A percentile compares a stretch with the other conserved stretches of the same genome.
phyloP scores from a whole-genome alignment of 2,888 invertebrate species.

The Arctia plantaginis region DNA sequence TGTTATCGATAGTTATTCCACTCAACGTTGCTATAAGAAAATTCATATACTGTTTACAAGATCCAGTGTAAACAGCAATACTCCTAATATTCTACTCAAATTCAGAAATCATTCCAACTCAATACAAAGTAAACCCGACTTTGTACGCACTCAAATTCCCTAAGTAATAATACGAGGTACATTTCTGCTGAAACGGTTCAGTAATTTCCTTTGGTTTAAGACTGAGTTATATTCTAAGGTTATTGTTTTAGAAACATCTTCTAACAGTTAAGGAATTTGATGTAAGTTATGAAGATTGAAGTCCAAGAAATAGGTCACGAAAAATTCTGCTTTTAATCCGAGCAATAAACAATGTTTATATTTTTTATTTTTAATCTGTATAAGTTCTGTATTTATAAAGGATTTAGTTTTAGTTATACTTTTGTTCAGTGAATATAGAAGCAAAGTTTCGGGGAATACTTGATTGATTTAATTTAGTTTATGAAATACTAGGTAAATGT shows the following conservation, averaged over 20 bases:
- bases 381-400: neutral
- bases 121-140: neutral
- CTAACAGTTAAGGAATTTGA: neutral
- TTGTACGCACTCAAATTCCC: neutral
- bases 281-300: neutral
- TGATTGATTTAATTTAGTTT: neutral
- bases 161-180: neutral
- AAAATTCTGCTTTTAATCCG: neutral
- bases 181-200: neutral
- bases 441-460: neutral
- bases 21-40: neutral
- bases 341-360: neutral
- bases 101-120: neutral
- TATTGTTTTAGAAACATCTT: neutral
- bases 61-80: neutral
- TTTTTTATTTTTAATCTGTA: neutral
- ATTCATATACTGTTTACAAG: neutral
- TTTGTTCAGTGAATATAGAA: neutral
- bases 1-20: neutral
- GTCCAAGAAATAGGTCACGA: no score
- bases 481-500: neutral
- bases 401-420: constrained; percentile 6
- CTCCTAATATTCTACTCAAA: neutral
- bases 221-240: neutral
- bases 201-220: neutral